A percentile compares a stretch with the other conserved stretches of the same genome.
Evolutionary conservation across 2,113 vertebrate species (phyloP).

Genomic region (Gymnorhina tibicen): DNA sequence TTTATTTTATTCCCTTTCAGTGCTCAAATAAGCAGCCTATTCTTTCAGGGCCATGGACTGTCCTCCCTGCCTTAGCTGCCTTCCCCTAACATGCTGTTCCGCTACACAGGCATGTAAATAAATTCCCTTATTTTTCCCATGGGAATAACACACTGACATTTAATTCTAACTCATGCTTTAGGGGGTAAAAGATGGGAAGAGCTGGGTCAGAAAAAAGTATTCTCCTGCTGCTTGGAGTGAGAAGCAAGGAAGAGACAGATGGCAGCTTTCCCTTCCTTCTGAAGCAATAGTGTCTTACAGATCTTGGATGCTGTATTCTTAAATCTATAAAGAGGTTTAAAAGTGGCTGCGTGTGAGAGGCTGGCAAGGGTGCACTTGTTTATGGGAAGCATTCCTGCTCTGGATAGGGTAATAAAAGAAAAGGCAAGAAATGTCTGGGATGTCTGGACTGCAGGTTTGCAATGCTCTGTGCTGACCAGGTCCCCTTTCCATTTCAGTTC

Average conservation of each 20-base stretch:
- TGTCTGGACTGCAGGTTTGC: neutral
- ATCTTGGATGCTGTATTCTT: conserved; percentile 2
- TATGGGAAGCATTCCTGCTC: neutral
- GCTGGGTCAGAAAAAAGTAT: conserved; percentile 12
- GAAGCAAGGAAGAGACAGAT: conserved; percentile 34
- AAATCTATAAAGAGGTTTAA: conserved; percentile 15
- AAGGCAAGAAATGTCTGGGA: neutral
- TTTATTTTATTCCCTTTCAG: neutral
- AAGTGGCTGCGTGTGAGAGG: neutral
- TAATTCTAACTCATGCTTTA: conserved; percentile 2
- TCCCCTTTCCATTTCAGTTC: neutral
- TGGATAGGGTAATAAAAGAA: neutral
- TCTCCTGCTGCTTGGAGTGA: neutral
- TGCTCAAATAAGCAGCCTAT: neutral
- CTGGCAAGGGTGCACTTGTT: neutral
- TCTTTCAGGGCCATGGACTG: neutral
- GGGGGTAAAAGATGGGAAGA: conserved; percentile 1
- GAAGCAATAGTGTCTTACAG: conserved; percentile 36
- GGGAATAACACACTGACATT: conserved; percentile 2
- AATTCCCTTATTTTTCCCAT: conserved; percentile 3
- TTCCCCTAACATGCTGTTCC: neutral
- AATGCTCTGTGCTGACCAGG: neutral
- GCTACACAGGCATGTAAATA: neutral
- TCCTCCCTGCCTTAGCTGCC: neutral
- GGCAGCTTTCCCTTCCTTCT: conserved; percentile 24